phyloP scores from a whole-genome alignment of 2,797 vertebrate species.

The Lacerta viridis region DNA sequence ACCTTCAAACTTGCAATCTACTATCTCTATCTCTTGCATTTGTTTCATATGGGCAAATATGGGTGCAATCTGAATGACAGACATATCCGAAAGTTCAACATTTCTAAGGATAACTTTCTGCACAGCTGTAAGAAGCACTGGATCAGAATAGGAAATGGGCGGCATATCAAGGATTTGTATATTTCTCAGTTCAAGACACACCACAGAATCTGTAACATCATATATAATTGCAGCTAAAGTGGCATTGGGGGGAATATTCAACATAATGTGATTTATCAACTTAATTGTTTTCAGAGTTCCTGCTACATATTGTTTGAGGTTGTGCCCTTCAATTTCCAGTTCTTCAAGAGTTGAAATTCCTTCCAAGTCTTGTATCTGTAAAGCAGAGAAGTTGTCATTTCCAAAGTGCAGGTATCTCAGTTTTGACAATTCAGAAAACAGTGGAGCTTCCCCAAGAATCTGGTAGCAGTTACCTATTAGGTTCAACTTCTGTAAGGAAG shows the following conservation, averaged over 20 bases:
- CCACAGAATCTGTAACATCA: constrained; percentile 73
- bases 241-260: constrained; percentile 52
- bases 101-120: constrained; percentile 73
- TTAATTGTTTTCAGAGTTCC: constrained; percentile 71
- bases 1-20: constrained; percentile 74
- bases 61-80: constrained; percentile 26
- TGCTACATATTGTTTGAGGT: constrained; percentile 71
- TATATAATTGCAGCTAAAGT: constrained; percentile 66
- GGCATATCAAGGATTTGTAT: constrained; percentile 6
- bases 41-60: constrained; percentile 37
- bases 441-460: constrained; percentile 73
- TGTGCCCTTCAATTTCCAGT: constrained; percentile 76
- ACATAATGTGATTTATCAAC: constrained; percentile 64
- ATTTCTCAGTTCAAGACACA: constrained; percentile 74
- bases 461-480: constrained; percentile 81
- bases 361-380: constrained; percentile 77
- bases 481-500: constrained; percentile 76
- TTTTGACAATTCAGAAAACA: constrained; percentile 77
- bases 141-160: neutral
- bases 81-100: constrained; percentile 43
- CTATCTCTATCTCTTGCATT: constrained; percentile 64
- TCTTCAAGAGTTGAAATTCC: constrained; percentile 75
- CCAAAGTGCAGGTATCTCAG: constrained; percentile 80
- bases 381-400: constrained; percentile 56
- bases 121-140: neutral